phyloP scores from a whole-genome alignment of 2,888 invertebrate species.

The Drosophila borborema region DNA sequence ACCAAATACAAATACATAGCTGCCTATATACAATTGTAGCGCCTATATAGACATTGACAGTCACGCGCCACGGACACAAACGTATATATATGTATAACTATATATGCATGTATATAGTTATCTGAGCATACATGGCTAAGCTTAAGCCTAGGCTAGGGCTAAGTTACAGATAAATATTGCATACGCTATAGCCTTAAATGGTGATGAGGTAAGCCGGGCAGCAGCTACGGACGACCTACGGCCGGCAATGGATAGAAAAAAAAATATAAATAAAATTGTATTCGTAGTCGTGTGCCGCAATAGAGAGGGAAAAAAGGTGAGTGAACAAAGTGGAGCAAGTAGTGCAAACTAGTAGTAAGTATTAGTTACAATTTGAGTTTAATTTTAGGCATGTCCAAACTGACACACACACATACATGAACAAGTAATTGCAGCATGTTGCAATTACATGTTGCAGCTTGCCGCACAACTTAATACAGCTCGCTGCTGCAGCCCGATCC shows the following conservation, averaged over 20 bases:
- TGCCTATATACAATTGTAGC: constrained; percentile 23
- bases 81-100: not conserved
- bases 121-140: constrained; percentile 66
- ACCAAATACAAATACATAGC: constrained; percentile 37
- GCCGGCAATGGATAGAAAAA: constrained; percentile 67
- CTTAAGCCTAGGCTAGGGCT: constrained; percentile 65
- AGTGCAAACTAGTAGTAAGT: constrained; percentile 48
- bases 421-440: constrained; percentile 27
- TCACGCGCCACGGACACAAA: constrained; percentile 28
- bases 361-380: constrained; percentile 79
- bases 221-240: constrained; percentile 45
- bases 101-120: constrained; percentile 8
- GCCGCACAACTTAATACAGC: constrained; percentile 39
- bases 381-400: constrained; percentile 73
- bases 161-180: constrained; percentile 74
- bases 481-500: constrained; percentile 47
- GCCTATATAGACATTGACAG: constrained; percentile 36
- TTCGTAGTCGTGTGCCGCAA: constrained; percentile 14
- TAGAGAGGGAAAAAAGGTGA: constrained; percentile 20
- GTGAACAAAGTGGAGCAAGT: constrained; percentile 53
- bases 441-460: constrained; percentile 33
- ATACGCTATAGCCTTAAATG: constrained; percentile 82
- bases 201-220: constrained; percentile 81
- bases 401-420: constrained; percentile 5
- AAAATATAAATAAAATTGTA: constrained; percentile 56